Evolutionary conservation across 2,797 vertebrate species (phyloP).

Genomic region (Danio jaintianensis): DNA sequence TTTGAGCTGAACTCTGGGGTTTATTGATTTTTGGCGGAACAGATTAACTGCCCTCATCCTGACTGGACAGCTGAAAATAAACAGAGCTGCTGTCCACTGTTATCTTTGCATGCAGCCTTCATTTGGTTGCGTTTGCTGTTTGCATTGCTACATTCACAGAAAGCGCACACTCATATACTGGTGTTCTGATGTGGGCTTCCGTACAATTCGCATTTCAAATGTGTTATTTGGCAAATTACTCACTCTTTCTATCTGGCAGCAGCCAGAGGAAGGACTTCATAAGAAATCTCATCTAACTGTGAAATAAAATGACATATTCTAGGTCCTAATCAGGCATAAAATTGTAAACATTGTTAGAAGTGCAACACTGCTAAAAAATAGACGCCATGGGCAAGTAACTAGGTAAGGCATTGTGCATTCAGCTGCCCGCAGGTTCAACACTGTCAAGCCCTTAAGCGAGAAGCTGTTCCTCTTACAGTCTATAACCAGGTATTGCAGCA

Average conservation of each 20-base stretch:
- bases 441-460: conserved; percentile 43
- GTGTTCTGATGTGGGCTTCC: conserved; percentile 18
- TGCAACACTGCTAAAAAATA: conserved; percentile 32
- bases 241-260: neutral
- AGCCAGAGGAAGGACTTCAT: neutral
- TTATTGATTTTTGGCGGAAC: conserved; percentile 59
- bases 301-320: conserved; percentile 4
- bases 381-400: conserved; percentile 31
- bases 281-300: neutral
- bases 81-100: conserved; percentile 39
- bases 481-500: neutral
- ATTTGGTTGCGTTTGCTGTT: conserved; percentile 29
- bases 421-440: conserved; percentile 34
- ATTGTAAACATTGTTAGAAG: conserved; percentile 43
- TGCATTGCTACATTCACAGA: conserved; percentile 5
- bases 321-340: conserved; percentile 8
- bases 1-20: conserved; percentile 57
- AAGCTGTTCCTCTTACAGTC: conserved; percentile 7
- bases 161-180: neutral
- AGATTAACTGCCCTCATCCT: conserved; percentile 58
- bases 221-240: conserved; percentile 13
- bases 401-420: conserved; percentile 32
- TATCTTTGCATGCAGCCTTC: conserved; percentile 42
- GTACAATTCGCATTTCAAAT: conserved; percentile 12
- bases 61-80: conserved; percentile 46